Conservation (phyloP, 92 coral and sea anemone species). For the Meandrina meandrites region DNA sequence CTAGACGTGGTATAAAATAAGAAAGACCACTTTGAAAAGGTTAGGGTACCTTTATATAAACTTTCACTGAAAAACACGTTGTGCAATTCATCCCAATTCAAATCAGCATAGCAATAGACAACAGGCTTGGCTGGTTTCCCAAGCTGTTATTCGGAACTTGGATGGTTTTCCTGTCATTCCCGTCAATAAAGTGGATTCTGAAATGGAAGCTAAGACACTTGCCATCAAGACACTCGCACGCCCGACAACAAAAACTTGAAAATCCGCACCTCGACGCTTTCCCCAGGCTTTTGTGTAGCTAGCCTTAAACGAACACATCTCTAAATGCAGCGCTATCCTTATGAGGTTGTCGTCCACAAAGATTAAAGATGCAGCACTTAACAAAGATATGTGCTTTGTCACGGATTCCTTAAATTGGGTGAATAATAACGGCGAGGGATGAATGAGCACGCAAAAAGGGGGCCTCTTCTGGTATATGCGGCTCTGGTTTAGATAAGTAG, state of each 20-base stretch:
- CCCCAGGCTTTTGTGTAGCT: no score
- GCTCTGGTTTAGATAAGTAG: no score
- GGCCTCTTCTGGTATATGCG: no score
- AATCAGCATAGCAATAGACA: neutral
- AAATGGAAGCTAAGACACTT: neutral
- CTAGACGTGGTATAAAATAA: no score
- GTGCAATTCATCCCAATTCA: neutral
- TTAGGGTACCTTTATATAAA: no score
- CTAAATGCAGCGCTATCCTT: neutral
- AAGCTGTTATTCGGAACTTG: neutral
- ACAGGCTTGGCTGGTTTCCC: neutral
- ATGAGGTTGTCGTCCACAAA: neutral
- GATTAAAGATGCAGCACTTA: no score
- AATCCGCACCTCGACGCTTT: neutral
- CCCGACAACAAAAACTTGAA: neutral
- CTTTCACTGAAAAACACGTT: no score
- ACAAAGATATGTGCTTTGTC: no score
- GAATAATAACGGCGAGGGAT: no score
- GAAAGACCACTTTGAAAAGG: no score
- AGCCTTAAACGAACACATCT: neutral
- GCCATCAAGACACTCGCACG: neutral
- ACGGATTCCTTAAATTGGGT: no score
- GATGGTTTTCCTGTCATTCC: neutral
- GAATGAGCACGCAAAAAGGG: no score
- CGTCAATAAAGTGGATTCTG: neutral